Conservation (phyloP, 1,140 invertebrate species). For the Cydia pomonella region DNA sequence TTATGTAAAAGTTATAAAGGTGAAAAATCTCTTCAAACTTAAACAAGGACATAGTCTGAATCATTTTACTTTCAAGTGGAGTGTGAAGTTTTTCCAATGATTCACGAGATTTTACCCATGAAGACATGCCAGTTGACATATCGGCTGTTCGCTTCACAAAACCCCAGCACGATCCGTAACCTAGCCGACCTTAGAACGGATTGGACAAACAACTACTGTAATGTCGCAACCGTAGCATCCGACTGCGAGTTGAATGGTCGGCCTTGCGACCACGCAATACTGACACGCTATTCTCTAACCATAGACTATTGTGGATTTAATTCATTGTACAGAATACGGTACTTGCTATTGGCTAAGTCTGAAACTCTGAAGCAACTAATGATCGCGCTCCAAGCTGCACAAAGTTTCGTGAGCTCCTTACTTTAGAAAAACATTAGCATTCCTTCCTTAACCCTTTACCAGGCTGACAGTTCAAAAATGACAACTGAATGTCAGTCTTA, state of each 20-base stretch:
- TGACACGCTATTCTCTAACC: constrained; percentile 20
- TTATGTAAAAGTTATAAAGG: no score
- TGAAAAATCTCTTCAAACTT: no score
- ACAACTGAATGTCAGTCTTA: no score
- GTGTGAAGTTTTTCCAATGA: no score
- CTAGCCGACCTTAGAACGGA: constrained; percentile 18
- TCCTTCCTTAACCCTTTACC: no score
- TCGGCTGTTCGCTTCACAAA: not conserved
- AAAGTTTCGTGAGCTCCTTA: no score
- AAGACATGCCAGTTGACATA: not conserved
- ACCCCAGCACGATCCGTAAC: not conserved
- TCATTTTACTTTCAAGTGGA: no score
- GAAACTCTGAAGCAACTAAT: not conserved
- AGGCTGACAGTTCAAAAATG: no score
- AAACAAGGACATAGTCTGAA: no score
- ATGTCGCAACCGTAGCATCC: constrained; percentile 62
- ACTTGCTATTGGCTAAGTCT: not conserved
- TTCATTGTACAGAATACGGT: not conserved
- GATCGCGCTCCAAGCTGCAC: no score
- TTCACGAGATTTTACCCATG: no score
- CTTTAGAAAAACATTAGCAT: no score
- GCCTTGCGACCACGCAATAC: constrained; percentile 65
- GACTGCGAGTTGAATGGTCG: constrained; percentile 74
- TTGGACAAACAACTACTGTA: constrained; percentile 12
- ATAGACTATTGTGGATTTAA: constrained; percentile 5